These are phyloP conservation scores for Heteromormyrus szaboi DNA, from an alignment of 2,797 vertebrate genomes.

Conservation along the genomic window DNA sequence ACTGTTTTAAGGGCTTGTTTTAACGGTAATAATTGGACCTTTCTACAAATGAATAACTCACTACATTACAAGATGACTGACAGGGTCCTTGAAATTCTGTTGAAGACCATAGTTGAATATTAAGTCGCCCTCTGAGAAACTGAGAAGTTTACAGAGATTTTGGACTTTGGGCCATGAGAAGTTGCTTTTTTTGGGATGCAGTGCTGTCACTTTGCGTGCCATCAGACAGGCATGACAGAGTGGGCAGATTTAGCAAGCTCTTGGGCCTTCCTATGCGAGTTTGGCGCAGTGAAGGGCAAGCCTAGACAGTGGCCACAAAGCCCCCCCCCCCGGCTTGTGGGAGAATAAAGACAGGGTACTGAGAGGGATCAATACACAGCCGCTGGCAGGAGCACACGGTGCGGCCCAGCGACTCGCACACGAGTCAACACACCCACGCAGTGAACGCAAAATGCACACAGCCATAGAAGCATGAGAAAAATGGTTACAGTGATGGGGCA, in stretches of 20 bases:
- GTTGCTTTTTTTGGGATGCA: not conserved
- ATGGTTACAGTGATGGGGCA: not conserved
- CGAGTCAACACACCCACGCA: not conserved
- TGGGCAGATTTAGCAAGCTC: not conserved
- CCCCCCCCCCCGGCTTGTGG: not conserved
- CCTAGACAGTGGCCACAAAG: not conserved
- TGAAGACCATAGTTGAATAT: not conserved
- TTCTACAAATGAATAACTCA: not conserved
- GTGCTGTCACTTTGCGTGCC: not conserved
- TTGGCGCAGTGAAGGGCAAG: not conserved
- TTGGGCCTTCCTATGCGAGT: not conserved
- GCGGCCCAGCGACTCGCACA: not conserved
- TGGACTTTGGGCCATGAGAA: not conserved
- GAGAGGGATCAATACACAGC: not conserved
- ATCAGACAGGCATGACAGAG: not conserved
- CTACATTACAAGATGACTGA: not conserved
- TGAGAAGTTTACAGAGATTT: not conserved
- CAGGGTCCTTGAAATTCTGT: not conserved
- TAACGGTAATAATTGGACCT: not conserved
- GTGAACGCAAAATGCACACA: not conserved
- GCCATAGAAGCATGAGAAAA: not conserved
- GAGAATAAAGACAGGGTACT: not conserved
- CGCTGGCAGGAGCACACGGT: not conserved
- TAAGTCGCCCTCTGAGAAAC: not conserved
- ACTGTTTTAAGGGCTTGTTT: not conserved